phyloP scores from a whole-genome alignment of 2,113 vertebrate genomes.

The Corynorhinus townsendii region DNA sequence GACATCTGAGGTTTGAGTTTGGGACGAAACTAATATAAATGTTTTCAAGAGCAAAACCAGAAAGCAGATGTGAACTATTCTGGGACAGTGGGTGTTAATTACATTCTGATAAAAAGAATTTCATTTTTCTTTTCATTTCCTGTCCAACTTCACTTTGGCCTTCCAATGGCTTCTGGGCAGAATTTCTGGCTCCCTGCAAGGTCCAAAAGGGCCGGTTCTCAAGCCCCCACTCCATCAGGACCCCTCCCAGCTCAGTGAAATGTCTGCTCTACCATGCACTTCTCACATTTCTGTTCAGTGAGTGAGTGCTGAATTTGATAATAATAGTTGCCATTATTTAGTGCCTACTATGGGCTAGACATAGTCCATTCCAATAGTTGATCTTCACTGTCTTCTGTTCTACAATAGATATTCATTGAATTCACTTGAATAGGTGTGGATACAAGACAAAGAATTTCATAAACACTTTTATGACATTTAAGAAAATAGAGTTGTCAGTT shows the following conservation, averaged over 20 bases:
- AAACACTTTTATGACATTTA: not conserved
- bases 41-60: conserved; percentile 44
- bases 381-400: not conserved
- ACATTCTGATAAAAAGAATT: conserved; percentile 26
- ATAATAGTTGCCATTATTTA: not conserved
- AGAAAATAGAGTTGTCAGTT: not conserved
- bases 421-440: not conserved
- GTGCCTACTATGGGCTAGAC: not conserved
- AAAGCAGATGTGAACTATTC: conserved; percentile 39
- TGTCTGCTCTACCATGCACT: not conserved
- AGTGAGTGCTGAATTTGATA: not conserved
- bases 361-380: not conserved
- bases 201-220: not conserved
- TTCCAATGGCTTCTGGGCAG: not conserved
- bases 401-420: not conserved
- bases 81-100: not conserved
- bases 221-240: accelerated
- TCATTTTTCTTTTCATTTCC: conserved; percentile 49
- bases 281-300: not conserved
- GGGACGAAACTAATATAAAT: not conserved
- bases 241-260: not conserved
- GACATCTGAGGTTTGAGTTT: not conserved
- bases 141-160: not conserved
- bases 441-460: not conserved
- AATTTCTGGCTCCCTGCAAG: not conserved